Base-by-base conservation (phyloP, 2,113 vertebrate species). In the Gopherus flavomarginatus region DNA sequence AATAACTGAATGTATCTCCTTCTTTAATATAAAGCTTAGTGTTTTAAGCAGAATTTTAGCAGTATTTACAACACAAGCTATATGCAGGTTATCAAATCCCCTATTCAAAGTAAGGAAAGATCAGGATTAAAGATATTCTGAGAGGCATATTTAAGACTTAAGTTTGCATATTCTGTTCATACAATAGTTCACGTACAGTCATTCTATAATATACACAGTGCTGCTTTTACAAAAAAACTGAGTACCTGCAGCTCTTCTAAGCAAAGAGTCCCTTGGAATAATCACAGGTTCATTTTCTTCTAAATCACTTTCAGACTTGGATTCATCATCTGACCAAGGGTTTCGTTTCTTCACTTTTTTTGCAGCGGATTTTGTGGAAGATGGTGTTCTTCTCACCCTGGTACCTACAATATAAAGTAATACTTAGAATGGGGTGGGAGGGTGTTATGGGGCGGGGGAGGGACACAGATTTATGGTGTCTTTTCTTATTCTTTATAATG, bases 331-430 rank as follows among this genome's bases (percentile, higher is more conserved):
- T 85, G 99, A 99, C 99, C 99, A 99, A 2, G 99, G 99, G 95
- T 99, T 99, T 86, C 99, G 98, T 98, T 99, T 99, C 98, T 99
- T 99, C 92, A 98, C 98, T 98, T 99, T 99, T 96, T 99, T 99
- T 31, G 96, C 89, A 29, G 97, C 0, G 4, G 98, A 89, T 98
- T 99, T 99, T 89, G 97, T 97, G 90, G 98, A 95, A 24, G 98
- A 98, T 24, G 99, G 98, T 69, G 99, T 90, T 97, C 99, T 99
- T 96, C 98, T 99, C 91, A 99, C 98, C 87, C 99, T 98, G n/a
- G 99, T 62, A 83, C 98, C 99, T 99, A 98, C 49, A 97, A 97
- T 52, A 89, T 96, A 91, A 35, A 44, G 86, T 94, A 95, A 7
- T 21, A 87, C 86, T 95, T 92, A 52, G 42, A 72, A 85, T 1